phyloP scores from a whole-genome alignment of 2,113 vertebrate genomes.

The Cygnus buccinator region DNA sequence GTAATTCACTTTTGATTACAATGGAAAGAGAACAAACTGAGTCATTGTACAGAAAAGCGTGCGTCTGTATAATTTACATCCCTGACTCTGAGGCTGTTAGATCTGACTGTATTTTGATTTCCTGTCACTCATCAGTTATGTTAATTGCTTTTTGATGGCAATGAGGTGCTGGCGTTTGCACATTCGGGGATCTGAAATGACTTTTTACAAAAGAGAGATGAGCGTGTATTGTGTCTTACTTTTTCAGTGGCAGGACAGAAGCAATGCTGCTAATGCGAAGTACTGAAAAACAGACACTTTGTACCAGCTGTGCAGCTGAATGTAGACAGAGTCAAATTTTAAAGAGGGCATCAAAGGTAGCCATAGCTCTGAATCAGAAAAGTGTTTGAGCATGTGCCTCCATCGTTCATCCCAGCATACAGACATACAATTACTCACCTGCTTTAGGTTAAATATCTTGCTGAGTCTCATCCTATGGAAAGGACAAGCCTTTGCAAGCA shows the following conservation, averaged over 20 bases:
- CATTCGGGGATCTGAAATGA: neutral
- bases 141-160: slow-evolving; percentile 29
- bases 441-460: neutral
- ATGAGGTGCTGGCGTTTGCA: neutral
- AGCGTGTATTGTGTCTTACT: neutral
- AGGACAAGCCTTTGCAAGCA: neutral
- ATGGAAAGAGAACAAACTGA: slow-evolving; percentile 38
- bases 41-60: slow-evolving; percentile 14
- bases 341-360: neutral
- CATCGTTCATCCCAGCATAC: neutral
- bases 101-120: slow-evolving; percentile 49
- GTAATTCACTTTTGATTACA: slow-evolving; percentile 62
- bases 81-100: neutral
- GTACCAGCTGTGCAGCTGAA: neutral
- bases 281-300: neutral
- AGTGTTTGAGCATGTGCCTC: neutral
- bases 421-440: neutral
- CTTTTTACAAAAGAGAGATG: neutral
- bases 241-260: neutral
- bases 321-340: neutral
- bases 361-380: neutral
- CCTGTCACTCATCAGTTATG: neutral
- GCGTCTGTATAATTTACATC: neutral
- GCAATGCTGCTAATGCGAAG: neutral
- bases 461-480: neutral